Conservation (phyloP, 2,888 invertebrate genomes). For the Cephus pulcher region DNA sequence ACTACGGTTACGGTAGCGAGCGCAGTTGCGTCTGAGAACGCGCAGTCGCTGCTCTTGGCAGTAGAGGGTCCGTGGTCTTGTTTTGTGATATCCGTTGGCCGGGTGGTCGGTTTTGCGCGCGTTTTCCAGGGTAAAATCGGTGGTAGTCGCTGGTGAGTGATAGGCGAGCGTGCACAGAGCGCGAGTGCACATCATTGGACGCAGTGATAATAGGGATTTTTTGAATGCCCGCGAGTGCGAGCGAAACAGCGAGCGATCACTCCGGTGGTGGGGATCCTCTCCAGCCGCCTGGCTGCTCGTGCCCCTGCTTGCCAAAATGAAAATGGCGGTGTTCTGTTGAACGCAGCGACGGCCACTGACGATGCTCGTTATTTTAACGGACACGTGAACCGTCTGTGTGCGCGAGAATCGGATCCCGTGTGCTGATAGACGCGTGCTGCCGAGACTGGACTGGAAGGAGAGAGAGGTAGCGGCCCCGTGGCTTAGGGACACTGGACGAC, state of each 20-base stretch:
- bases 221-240: constrained; percentile 5
- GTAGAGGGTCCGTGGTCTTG: constrained; percentile 26
- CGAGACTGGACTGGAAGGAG: constrained; percentile 16
- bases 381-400: constrained; percentile 39
- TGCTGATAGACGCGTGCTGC: constrained; percentile 9
- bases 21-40: constrained; percentile 43
- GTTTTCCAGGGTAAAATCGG: constrained; percentile 15
- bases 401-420: constrained; percentile 18
- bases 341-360: constrained; percentile 48
- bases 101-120: constrained; percentile 2
- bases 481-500: constrained; percentile 33
- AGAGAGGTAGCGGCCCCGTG: constrained; percentile 5
- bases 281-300: constrained; percentile 7
- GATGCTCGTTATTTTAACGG: constrained; percentile 43
- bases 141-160: constrained; percentile 21
- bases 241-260: constrained; percentile 21
- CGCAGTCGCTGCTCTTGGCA: constrained; percentile 34
- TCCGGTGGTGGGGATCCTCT: constrained; percentile 5
- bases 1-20: constrained; percentile 16
- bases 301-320: constrained; percentile 48
- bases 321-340: constrained; percentile 62
- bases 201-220: constrained; percentile 15
- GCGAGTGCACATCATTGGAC: constrained; percentile 2
- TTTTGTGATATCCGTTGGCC: constrained; percentile 29
- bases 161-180: neutral